These are phyloP conservation scores for Mesocricetus auratus DNA, from an alignment of 2,113 vertebrate genomes.

Conservation along the genomic window DNA sequence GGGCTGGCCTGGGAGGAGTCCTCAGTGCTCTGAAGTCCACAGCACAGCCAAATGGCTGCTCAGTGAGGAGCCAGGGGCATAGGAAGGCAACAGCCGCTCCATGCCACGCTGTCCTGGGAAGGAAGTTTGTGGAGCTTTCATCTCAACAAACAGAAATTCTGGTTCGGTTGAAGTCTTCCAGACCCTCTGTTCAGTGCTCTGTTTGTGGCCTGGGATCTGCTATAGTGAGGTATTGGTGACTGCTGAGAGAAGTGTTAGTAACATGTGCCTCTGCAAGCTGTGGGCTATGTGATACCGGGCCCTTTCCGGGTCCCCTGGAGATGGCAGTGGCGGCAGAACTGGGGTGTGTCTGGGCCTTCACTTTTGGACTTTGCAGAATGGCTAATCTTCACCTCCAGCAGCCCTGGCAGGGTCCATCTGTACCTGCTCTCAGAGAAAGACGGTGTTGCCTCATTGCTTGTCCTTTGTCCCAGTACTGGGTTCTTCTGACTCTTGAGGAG, in stretches of 20 bases:
- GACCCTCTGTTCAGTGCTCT: background rate
- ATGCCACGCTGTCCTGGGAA: background rate
- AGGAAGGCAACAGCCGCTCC: rapidly evolving
- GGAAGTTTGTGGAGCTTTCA: background rate
- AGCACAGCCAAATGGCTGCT: background rate
- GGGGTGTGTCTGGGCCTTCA: conserved; percentile 78
- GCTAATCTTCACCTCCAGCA: conserved; percentile 58
- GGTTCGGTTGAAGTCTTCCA: background rate
- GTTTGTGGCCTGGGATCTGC: conserved; percentile 32
- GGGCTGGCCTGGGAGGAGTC: too few relatives aligned
- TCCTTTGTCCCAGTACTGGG: background rate
- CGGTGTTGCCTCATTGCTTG: rapidly evolving
- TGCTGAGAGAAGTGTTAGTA: conserved; percentile 28
- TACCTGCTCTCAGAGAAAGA: background rate
- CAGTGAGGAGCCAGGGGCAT: background rate
- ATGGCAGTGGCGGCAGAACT: conserved; percentile 66
- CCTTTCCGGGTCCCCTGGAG: conserved; percentile 57
- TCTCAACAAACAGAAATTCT: background rate
- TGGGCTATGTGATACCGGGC: conserved; percentile 70
- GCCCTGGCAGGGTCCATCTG: rapidly evolving
- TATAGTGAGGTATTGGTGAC: conserved; percentile 66
- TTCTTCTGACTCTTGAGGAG: background rate
- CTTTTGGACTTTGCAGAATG: conserved; percentile 76
- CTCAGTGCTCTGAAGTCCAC: background rate
- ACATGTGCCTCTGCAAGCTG: conserved; percentile 68